These are phyloP conservation scores for Heliconius hermathena DNA, from an alignment of 1,140 invertebrate genomes.

Conservation along the genomic window DNA sequence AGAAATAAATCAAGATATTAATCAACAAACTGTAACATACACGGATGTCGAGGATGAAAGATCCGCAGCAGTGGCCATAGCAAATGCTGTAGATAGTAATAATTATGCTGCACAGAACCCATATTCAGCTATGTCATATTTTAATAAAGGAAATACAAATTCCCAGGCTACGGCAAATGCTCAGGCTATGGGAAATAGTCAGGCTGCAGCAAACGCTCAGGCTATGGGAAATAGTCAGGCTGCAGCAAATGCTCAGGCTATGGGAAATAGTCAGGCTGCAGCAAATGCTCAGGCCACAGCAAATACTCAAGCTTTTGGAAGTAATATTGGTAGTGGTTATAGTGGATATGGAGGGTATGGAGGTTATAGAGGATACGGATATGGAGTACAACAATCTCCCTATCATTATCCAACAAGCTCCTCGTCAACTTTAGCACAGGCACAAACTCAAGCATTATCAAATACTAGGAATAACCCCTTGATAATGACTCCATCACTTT, in stretches of 20 bases:
- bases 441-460: neutral
- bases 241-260: constrained; percentile 1
- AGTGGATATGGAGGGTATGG: neutral
- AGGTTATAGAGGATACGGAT: neutral
- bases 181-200: neutral
- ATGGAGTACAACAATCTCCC: neutral
- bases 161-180: neutral
- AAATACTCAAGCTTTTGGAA: neutral
- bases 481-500: neutral
- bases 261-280: neutral
- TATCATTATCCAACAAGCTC: neutral
- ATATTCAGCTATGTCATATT: neutral
- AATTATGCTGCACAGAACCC: neutral
- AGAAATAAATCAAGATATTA: neutral
- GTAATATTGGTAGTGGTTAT: neutral
- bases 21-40: neutral
- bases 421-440: too few relatives aligned
- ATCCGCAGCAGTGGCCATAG: neutral
- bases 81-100: neutral
- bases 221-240: neutral
- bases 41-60: neutral
- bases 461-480: neutral
- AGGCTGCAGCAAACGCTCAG: constrained; percentile 4
- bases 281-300: constrained; percentile 6
- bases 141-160: neutral